These are phyloP conservation scores for human (Homo sapiens) DNA, from an alignment of 2,113 vertebrate species.

Conservation along the genomic window GRCh38 chr1:173178001-173178500, in stretches of 20 bases:
- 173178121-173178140: background rate
- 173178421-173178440: too few relatives aligned
- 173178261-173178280: background rate
- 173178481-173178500: too few relatives aligned
- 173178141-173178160: background rate
- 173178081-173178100: background rate
- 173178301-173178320: too few relatives aligned
- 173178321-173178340: too few relatives aligned
- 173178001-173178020: background rate
- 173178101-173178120: background rate
- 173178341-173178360: rapidly evolving
- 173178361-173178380: too few relatives aligned
- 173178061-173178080: background rate
- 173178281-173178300: too few relatives aligned
- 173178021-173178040: background rate
- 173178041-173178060: background rate
- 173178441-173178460: too few relatives aligned
- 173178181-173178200: background rate
- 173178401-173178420: too few relatives aligned
- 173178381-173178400: too few relatives aligned
- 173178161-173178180: background rate
- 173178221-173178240: background rate
- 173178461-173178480: too few relatives aligned
- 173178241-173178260: background rate
- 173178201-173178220: background rate